A percentile compares a stretch with the other conserved stretches of the same genome.
Evolutionary conservation across 1,140 invertebrate genomes (phyloP).

Genomic region (Antheraea mylitta): DNA sequence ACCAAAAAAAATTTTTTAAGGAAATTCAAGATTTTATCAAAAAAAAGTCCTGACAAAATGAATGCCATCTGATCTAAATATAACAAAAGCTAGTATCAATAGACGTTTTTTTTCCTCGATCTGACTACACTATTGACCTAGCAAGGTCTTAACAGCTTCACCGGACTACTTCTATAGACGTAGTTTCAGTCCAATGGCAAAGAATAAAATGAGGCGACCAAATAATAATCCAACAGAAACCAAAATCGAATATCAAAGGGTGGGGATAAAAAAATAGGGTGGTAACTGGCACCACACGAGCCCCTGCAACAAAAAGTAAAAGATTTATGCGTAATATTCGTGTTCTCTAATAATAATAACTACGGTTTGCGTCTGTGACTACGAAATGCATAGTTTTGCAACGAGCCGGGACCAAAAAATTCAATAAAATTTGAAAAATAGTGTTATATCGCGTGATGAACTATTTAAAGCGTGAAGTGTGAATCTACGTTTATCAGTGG

Average conservation of each 20-base stretch:
- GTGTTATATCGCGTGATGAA: background rate
- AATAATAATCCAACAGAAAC: conserved; percentile 15
- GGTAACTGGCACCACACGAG: conserved; percentile 35
- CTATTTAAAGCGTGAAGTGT: background rate
- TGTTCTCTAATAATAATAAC: conserved; percentile 40
- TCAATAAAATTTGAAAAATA: background rate
- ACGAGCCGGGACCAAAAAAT: background rate
- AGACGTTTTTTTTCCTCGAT: no score
- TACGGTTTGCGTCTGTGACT: conserved; percentile 28
- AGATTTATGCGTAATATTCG: conserved; percentile 59
- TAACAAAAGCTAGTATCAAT: no score
- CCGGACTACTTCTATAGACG: background rate
- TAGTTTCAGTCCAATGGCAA: conserved; percentile 6
- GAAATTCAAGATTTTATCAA: no score
- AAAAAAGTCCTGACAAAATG: no score
- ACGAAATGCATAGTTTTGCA: conserved; percentile 1
- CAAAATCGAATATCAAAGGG: conserved; percentile 18
- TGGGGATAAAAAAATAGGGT: conserved; percentile 58
- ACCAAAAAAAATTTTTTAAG: no score
- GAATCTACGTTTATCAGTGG: background rate
- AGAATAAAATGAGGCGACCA: conserved; percentile 26
- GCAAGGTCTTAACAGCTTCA: no score
- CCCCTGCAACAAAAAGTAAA: conserved; percentile 65
- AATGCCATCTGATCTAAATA: no score
- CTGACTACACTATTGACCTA: no score